These are phyloP conservation scores for Tenthredo mesomela DNA, from an alignment of 2,888 invertebrate species.

Conservation along the genomic window DNA sequence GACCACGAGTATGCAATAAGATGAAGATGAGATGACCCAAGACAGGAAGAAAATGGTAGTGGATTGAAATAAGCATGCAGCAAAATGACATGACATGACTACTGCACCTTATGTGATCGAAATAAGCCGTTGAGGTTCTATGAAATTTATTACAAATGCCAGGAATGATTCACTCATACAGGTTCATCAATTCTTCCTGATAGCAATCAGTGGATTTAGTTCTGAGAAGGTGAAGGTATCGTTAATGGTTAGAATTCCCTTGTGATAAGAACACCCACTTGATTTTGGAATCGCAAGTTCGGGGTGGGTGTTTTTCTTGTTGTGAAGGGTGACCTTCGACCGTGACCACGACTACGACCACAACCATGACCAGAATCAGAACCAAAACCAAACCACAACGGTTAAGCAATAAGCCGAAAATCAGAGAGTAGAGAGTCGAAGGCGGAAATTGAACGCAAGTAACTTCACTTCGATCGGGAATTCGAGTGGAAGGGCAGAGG, in stretches of 20 bases:
- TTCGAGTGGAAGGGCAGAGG: conserved; percentile 51
- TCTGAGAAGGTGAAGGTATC: not conserved
- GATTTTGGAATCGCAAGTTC: conserved; percentile 19
- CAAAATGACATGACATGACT: not conserved
- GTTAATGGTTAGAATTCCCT: not conserved
- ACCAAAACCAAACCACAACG: conserved; percentile 16
- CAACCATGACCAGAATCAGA: conserved; percentile 25
- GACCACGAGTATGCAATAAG: conserved; percentile 1
- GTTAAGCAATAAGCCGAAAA: conserved; percentile 38
- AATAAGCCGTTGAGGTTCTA: not conserved
- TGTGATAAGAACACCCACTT: conserved; percentile 5
- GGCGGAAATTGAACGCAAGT: conserved; percentile 66
- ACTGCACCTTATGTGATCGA: not conserved
- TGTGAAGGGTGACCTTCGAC: conserved; percentile 4
- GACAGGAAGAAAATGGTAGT: not conserved
- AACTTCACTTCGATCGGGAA: conserved; percentile 65
- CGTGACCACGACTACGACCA: not conserved
- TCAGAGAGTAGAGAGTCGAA: conserved; percentile 54
- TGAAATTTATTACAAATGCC: not conserved
- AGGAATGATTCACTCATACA: not conserved
- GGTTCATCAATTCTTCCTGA: not conserved
- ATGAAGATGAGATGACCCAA: not conserved
- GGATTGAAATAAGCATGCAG: not conserved
- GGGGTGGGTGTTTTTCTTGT: conserved; percentile 1
- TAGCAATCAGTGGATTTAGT: not conserved